These are phyloP conservation scores for Eristalinus aeneus DNA, from an alignment of 2,888 invertebrate species.

Conservation along the genomic window DNA sequence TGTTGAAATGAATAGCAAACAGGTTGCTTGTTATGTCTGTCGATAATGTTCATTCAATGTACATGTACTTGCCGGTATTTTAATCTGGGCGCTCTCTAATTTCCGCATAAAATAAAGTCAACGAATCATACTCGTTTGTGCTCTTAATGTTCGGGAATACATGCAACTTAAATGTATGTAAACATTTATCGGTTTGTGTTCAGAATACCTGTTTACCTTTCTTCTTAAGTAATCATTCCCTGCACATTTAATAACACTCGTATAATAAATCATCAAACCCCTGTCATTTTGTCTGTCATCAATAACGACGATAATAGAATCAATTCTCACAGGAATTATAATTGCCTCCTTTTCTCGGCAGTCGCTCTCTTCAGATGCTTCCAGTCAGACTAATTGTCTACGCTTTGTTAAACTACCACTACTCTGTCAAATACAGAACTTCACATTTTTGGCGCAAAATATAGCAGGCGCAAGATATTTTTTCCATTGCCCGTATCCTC, in stretches of 20 bases:
- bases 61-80: too few relatives aligned
- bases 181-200: not conserved
- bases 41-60: too few relatives aligned
- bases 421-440: not conserved
- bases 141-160: not conserved
- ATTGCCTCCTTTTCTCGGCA: slow-evolving; percentile 7
- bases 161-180: not conserved
- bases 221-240: not conserved
- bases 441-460: slow-evolving; percentile 42
- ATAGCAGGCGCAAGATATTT: slow-evolving; percentile 17
- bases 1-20: too few relatives aligned
- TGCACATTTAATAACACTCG: not conserved
- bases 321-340: not conserved
- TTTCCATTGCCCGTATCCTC: not conserved
- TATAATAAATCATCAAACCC: not conserved
- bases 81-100: too few relatives aligned
- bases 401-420: slow-evolving; percentile 10
- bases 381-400: slow-evolving; percentile 34
- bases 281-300: not conserved
- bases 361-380: not conserved
- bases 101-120: too few relatives aligned
- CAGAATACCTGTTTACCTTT: not conserved
- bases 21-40: too few relatives aligned
- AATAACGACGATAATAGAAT: not conserved
- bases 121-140: too few relatives aligned